A percentile compares a stretch with the other conserved stretches of the same genome.
Evolutionary conservation across 2,113 vertebrate species (phyloP).

Genomic region (Menidia beryllina): DNA sequence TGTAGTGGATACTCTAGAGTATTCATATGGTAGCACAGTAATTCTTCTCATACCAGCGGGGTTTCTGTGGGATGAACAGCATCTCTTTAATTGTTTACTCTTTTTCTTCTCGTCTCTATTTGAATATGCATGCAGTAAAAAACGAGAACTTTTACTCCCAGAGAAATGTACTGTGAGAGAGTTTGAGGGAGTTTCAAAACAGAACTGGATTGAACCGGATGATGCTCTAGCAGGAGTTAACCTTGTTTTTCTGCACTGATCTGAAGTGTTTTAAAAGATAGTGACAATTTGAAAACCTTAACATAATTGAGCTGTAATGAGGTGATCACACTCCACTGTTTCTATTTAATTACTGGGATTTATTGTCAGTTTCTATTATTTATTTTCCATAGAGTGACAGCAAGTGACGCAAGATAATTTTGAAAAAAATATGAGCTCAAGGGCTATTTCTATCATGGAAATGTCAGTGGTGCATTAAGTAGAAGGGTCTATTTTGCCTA

Average conservation of each 20-base stretch:
- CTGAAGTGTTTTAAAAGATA: slow-evolving; percentile 45
- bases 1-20: slow-evolving; percentile 1
- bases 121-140: slow-evolving; percentile 72
- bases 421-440: neutral
- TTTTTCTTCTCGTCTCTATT: slow-evolving; percentile 51
- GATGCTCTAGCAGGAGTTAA: slow-evolving; percentile 63
- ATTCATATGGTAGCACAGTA: slow-evolving; percentile 28
- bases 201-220: slow-evolving; percentile 64
- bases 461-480: slow-evolving; percentile 14
- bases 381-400: neutral
- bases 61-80: slow-evolving; percentile 40
- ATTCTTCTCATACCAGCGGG: slow-evolving; percentile 41
- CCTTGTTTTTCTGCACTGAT: slow-evolving; percentile 69
- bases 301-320: slow-evolving; percentile 14
- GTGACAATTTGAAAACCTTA: slow-evolving; percentile 44
- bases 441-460: slow-evolving; percentile 10
- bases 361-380: neutral
- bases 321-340: slow-evolving; percentile 2
- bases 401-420: neutral
- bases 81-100: slow-evolving; percentile 73
- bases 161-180: slow-evolving; percentile 60
- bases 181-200: slow-evolving; percentile 67
- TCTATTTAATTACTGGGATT: neutral
- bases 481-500: slow-evolving; percentile 11
- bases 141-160: slow-evolving; percentile 59